Evolutionary conservation across 1,140 invertebrate species (phyloP).

Genomic region (Chlorops oryzae): DNA sequence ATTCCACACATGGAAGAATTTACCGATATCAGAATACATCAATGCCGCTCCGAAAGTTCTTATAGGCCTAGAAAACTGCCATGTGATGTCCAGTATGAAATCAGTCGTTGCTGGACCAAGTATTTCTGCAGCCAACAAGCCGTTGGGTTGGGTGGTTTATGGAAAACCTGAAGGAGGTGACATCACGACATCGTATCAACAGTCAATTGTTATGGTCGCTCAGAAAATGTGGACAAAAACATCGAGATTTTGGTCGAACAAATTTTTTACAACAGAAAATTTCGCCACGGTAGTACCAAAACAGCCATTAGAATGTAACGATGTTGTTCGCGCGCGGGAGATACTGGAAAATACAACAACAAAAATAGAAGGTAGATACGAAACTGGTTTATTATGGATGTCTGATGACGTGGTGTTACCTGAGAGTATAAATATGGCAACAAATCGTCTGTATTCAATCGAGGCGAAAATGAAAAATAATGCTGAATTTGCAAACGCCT

Average conservation of each 20-base stretch:
- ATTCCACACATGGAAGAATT: background rate
- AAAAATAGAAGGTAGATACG: background rate
- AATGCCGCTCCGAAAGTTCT: background rate
- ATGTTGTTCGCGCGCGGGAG: background rate
- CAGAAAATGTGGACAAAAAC: too few relatives aligned
- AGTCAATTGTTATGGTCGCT: too few relatives aligned
- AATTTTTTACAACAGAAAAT: conserved; percentile 7
- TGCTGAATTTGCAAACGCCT: background rate
- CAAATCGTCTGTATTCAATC: background rate
- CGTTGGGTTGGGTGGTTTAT: conserved; percentile 4
- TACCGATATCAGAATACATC: background rate
- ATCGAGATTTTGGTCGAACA: background rate
- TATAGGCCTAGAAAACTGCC: background rate
- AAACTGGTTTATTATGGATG: background rate
- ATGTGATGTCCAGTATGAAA: background rate
- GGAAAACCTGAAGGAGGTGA: background rate
- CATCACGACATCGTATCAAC: too few relatives aligned
- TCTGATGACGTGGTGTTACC: background rate
- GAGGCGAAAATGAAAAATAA: conserved; percentile 7
- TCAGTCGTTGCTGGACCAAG: background rate
- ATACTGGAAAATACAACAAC: background rate
- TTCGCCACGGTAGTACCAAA: background rate
- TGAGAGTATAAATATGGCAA: background rate
- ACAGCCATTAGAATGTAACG: background rate
- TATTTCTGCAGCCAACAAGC: background rate